Conservation (phyloP, 1,140 invertebrate species). For the honey bee (Apis mellifera) region DNA sequence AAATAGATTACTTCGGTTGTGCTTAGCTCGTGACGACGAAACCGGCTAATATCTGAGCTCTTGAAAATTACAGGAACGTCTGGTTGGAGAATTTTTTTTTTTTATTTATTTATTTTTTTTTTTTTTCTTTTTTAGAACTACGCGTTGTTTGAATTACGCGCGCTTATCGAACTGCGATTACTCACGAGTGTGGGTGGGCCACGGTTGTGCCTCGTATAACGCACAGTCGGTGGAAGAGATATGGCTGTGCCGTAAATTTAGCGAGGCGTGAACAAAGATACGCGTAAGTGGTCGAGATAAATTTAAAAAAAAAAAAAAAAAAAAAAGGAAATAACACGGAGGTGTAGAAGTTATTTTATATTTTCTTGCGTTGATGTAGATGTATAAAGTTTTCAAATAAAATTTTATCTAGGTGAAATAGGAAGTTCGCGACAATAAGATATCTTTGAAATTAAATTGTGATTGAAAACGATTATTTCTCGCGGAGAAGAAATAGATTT, state of each 20-base stretch:
- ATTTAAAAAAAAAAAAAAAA: too few relatives aligned
- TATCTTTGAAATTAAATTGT: too few relatives aligned
- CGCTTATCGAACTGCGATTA: conserved; percentile 23
- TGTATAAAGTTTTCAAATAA: neutral
- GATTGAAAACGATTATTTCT: neutral
- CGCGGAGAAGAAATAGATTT: neutral
- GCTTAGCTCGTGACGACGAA: neutral
- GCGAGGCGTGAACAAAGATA: conserved; percentile 15
- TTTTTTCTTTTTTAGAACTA: too few relatives aligned
- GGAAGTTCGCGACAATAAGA: too few relatives aligned
- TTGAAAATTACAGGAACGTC: conserved; percentile 8
- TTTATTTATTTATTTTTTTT: too few relatives aligned
- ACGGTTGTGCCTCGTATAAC: neutral
- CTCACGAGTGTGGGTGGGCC: neutral
- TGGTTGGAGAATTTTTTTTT: neutral
- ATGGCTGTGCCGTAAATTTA: conserved; percentile 27
- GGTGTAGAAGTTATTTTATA: neutral
- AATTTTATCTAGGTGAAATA: too few relatives aligned
- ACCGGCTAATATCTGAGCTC: neutral
- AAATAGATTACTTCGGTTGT: conserved; percentile 8
- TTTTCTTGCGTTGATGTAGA: neutral
- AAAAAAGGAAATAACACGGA: neutral
- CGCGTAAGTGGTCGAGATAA: neutral
- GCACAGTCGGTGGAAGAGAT: conserved; percentile 19
- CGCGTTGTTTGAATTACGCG: neutral